Base-by-base conservation (phyloP, 2,113 vertebrate species). In the Engraulis encrasicolus region DNA sequence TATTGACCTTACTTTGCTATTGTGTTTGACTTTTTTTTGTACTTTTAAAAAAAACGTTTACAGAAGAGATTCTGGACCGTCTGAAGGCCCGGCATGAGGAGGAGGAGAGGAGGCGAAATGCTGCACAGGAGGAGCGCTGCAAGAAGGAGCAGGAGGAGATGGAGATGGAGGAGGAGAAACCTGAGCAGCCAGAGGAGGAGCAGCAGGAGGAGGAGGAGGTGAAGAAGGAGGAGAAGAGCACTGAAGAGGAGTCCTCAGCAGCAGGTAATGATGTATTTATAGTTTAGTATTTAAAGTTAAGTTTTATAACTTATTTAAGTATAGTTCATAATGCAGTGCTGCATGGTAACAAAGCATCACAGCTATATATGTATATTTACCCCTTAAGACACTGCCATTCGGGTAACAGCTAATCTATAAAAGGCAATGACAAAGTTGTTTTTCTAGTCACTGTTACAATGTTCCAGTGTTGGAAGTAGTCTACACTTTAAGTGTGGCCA, bases 21-120 rank as follows among this genome's bases (percentile, higher is more conserved):
- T n/a, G 15, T 14, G 3, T 15, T 52, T 52, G 50, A 5, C 50
- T 11, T 19, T 52, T 19, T 14, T 9, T n/a, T 19, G 19, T 5
- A 37, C 17, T 81, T 23, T 0, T 78, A 36, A 78, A 27, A 79
- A 18, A n/a, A n/a, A n/a, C n/a, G n/a, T n/a, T n/a, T 88, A 1
- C 86, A 97, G 97, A 97, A 84, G 97, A 97, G 92, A 98, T 98
- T 91, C 89, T 97, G 92, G 97, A 98, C 31, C 81, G 95, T 85
- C 82, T 96, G 87, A 95, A 96, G 90, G 91, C 93, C 81, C 97
- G 95, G 91, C 96, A 95, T 88, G 97, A 96, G 90, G 95, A 95
- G 89, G 94, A 97, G 89, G 95, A 96, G 93, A 92, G 93, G 86
- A 96, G 95, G 90, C 95, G 81, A 81, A 89, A 91, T 45, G 92